Evolutionary conservation across 2,888 invertebrate genomes (phyloP).

Genomic region (Drosophila nigricruria): DNA sequence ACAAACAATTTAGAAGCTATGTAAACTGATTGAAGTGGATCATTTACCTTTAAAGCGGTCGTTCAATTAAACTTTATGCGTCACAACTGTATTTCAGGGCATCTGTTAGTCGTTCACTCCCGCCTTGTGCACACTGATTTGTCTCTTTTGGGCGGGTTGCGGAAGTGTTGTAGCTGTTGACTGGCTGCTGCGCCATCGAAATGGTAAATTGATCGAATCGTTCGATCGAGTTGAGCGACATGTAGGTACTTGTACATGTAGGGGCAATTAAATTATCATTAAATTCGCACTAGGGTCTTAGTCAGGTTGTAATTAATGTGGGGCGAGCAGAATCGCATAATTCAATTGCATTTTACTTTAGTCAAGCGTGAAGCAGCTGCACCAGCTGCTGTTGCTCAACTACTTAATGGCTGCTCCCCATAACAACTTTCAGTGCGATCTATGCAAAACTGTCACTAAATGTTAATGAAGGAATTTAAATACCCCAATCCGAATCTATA

Average conservation of each 20-base stretch:
- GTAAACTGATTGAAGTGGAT: neutral
- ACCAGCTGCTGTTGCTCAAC: conserved; percentile 15
- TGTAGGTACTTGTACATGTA: conserved; percentile 8
- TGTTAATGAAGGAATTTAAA: conserved; percentile 63
- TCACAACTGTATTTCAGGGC: neutral
- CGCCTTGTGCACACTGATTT: neutral
- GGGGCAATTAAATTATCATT: conserved; percentile 60
- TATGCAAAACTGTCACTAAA: conserved; percentile 49
- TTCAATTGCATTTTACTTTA: conserved; percentile 20
- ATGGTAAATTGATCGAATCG: conserved; percentile 15
- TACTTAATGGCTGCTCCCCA: conserved; percentile 10
- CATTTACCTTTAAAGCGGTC: neutral
- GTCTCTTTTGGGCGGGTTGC: conserved; percentile 26
- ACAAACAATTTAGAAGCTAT: neutral
- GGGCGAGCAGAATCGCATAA: conserved; percentile 11
- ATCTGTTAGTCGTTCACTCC: neutral
- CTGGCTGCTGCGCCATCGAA: conserved; percentile 12
- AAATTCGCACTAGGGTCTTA: conserved; percentile 23
- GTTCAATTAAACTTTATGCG: neutral
- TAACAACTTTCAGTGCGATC: conserved; percentile 34
- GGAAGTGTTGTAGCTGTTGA: conserved; percentile 44
- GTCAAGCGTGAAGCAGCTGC: conserved; percentile 23
- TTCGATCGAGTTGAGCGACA: conserved; percentile 10
- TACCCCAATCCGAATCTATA: conserved; percentile 15
- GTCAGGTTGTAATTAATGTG: conserved; percentile 14